Base-by-base conservation (phyloP, 92 coral and sea anemone genomes). In the Parazoanthus swiftii region DNA sequence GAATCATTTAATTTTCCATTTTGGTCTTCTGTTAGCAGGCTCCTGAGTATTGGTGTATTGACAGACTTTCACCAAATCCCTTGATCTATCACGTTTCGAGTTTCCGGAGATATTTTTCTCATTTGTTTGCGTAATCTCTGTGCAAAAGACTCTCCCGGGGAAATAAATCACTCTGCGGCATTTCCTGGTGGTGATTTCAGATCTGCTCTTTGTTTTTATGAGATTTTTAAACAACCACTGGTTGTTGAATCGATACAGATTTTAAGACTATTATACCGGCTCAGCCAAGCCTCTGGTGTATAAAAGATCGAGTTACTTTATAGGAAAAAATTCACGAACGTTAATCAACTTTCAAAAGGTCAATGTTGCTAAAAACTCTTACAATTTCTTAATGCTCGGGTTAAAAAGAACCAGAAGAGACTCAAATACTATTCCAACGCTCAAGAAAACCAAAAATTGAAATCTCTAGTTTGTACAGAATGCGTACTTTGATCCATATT, bases 41-140 rank as follows among this genome's bases (percentile, higher is more conserved):
- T 70, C 33, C 26, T 23, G 35, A 51, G 66, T 56, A 33, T 20
- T 5, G 77, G 4, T 4, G 66, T 72, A 84, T 18, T 84, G 87
- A 84, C 87, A 84, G 87, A 84, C 75, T 23, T 18, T 72, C 48
- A 48, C 63, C 78, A 84, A 84, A 84, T 84, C 58, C 79, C 63
- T 84, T 70, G 67, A 70, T n/a, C 42, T 84, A 25, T 44, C 39
- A 63, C 66, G 87, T 84, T 84, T 84, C 87, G 77, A 84, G 87
- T 84, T 84, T 84, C 87, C 79, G 39, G 59, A 84, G 74, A 9
- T 44, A 84, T 84, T 84, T 48, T 44, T 71, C 26, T 71, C 87
- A 68, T 72, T 84, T 84, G 66, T 36, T 18, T 44, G 79, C 25
- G 39, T 37, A 84, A 84, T 72, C 65, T 59, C 75, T 9, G 43